phyloP scores from a whole-genome alignment of 1,140 invertebrate species.

The Drosophila prosaltans region DNA sequence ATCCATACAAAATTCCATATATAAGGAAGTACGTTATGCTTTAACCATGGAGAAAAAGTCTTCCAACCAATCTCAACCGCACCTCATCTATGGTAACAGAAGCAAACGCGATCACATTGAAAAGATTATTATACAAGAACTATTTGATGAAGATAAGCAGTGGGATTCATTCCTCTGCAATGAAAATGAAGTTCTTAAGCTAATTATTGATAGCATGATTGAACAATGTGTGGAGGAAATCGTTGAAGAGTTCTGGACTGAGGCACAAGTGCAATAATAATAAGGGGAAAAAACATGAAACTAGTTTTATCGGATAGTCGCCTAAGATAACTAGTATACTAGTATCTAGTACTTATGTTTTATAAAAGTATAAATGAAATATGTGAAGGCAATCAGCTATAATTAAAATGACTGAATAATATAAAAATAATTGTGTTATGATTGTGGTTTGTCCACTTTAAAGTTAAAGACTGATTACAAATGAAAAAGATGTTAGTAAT shows the following conservation, averaged over 20 bases:
- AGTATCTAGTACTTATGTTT: too few relatives aligned
- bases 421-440: neutral
- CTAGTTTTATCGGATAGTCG: neutral
- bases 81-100: neutral
- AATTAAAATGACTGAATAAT: neutral
- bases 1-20: constrained; percentile 1
- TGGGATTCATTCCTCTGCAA: constrained; percentile 11
- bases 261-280: neutral
- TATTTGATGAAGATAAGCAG: constrained; percentile 11
- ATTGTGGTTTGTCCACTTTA: too few relatives aligned
- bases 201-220: constrained; percentile 17
- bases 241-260: neutral
- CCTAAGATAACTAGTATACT: too few relatives aligned
- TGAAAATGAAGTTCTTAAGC: constrained; percentile 15
- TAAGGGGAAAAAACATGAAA: neutral
- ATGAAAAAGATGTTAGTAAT: too few relatives aligned
- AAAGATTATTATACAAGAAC: constrained; percentile 23
- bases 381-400: neutral
- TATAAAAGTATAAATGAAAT: neutral
- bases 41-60: neutral
- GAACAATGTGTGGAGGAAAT: constrained; percentile 6
- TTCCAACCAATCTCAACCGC: neutral
- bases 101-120: constrained; percentile 23
- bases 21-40: constrained; percentile 5
- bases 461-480: too few relatives aligned